A percentile compares a stretch with the other conserved stretches of the same genome.
Conservation (phyloP, 1,140 invertebrate genomes). For the Pachyrhynchus sulphureomaculatus region DNA sequence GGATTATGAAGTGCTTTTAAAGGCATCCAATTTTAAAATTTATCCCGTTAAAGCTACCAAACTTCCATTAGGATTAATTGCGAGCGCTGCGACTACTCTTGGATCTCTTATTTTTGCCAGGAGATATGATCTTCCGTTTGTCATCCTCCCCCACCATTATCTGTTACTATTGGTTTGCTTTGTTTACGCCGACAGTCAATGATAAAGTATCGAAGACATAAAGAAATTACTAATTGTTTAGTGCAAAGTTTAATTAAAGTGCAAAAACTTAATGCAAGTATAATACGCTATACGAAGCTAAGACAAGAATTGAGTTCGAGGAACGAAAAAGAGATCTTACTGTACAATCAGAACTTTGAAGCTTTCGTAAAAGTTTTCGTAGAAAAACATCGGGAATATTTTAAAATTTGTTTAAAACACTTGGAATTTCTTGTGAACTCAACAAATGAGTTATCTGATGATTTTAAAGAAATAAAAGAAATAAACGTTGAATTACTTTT, state of each 20-base stretch:
- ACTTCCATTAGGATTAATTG: constrained; percentile 12
- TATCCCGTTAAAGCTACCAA: constrained; percentile 1
- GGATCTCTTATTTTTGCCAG: constrained; percentile 5
- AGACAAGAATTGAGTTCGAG: constrained; percentile 8
- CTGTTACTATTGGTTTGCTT: background rate
- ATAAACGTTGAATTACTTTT: background rate
- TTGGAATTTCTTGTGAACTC: background rate
- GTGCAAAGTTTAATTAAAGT: constrained; percentile 21
- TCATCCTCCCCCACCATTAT: constrained; percentile 12
- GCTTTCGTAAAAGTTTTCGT: constrained; percentile 10
- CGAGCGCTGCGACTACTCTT: background rate
- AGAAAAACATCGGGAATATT: background rate
- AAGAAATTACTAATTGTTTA: background rate
- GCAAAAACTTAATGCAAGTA: constrained; percentile 14
- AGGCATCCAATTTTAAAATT: constrained; percentile 19
- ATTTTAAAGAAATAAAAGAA: constrained; percentile 15
- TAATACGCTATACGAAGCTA: constrained; percentile 24
- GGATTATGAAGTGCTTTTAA: constrained; percentile 33
- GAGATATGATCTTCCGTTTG: constrained; percentile 5
- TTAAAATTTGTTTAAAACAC: background rate
- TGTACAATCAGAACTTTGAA: constrained; percentile 8
- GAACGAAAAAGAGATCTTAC: constrained; percentile 1
- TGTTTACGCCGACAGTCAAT: background rate
- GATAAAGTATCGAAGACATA: background rate
- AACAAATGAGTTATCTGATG: constrained; percentile 11